These are phyloP conservation scores for Globodera rostochiensis DNA, from an alignment of 1,140 invertebrate species.

Conservation along the genomic window DNA sequence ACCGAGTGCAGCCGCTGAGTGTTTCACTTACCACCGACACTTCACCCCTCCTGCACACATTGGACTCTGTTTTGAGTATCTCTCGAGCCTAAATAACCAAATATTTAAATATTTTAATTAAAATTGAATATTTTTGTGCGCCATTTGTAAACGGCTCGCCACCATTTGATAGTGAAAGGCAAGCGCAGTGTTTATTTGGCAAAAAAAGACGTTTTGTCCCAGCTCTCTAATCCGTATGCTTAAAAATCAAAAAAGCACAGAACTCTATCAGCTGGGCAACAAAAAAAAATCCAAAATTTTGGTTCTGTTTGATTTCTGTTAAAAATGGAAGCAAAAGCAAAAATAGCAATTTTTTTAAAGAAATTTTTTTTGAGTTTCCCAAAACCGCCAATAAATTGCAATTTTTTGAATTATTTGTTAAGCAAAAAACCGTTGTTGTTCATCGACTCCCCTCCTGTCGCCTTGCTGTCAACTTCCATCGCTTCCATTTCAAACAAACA, in stretches of 20 bases:
- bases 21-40: constrained; percentile 72
- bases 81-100: constrained; percentile 84
- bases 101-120: neutral
- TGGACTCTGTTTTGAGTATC: constrained; percentile 96
- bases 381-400: neutral
- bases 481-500: constrained; percentile 7
- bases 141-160: too few species aligned
- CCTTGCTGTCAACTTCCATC: constrained; percentile 28
- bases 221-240: constrained; percentile 1
- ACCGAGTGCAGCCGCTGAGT: too few species aligned
- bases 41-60: constrained; percentile 99
- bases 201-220: neutral
- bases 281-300: neutral
- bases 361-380: neutral
- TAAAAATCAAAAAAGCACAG: neutral
- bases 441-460: constrained; percentile 1
- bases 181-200: too few species aligned
- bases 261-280: constrained; percentile 17
- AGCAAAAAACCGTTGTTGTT: neutral
- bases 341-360: neutral
- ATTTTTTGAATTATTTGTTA: too few species aligned
- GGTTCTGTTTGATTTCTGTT: too few species aligned
- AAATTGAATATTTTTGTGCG: neutral
- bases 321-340: too few species aligned
- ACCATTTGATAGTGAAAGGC: neutral